phyloP scores from a whole-genome alignment of 2,797 vertebrate species.

The Pelobates cultripes region DNA sequence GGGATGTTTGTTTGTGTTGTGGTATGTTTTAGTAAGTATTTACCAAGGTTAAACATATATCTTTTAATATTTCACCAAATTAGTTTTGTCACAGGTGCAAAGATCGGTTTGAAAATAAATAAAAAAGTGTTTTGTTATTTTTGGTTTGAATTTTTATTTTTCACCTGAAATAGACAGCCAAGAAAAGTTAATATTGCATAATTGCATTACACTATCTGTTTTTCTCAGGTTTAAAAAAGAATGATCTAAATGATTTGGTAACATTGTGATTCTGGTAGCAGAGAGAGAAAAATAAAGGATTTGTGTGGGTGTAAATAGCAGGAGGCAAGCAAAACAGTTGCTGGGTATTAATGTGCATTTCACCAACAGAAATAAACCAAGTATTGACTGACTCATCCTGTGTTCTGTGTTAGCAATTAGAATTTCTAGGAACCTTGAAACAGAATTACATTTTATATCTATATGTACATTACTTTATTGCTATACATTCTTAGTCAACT shows the following conservation, averaged over 20 bases:
- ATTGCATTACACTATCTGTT: not conserved
- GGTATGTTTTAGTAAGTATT: too few relatives aligned
- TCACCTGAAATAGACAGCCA: not conserved
- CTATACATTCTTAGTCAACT: too few relatives aligned
- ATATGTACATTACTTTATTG: too few relatives aligned
- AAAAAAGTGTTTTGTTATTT: not conserved
- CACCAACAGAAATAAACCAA: not conserved
- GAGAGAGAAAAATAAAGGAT: not conserved
- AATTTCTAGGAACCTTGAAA: not conserved
- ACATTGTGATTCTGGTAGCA: not conserved
- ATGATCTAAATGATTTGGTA: not conserved
- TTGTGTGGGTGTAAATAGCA: not conserved
- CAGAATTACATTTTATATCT: not conserved
- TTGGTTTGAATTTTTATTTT: not conserved
- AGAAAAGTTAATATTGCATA: too few relatives aligned
- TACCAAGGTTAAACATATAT: too few relatives aligned
- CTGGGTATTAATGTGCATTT: not conserved
- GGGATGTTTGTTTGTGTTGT: too few relatives aligned
- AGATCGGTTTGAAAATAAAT: not conserved
- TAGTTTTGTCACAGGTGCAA: not conserved
- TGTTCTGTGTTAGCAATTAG: not conserved
- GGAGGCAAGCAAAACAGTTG: conserved; percentile 1
- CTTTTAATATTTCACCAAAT: conserved; percentile 6
- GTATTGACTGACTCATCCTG: conserved; percentile 4
- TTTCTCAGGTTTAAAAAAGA: not conserved